Conservation (phyloP, 2,113 vertebrate species). For the Mus musculus region GRCm39 chr1:86642501-86643000, state of each 20-base stretch:
- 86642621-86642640: no score
- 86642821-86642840: neutral
- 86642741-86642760: conserved; percentile 42
- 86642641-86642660: no score
- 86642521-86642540: no score
- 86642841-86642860: neutral
- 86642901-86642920: neutral
- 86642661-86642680: neutral
- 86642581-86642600: no score
- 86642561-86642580: no score
- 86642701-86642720: neutral
- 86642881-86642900: neutral
- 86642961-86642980: neutral
- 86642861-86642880: neutral
- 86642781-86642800: conserved; percentile 17
- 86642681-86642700: neutral
- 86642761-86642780: neutral
- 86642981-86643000: neutral
- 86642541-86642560: no score
- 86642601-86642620: no score
- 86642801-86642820: conserved; percentile 25
- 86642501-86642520: no score
- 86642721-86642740: neutral
- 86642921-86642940: neutral
- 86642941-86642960: neutral